Evolutionary conservation across 2,888 invertebrate genomes (phyloP).

Genomic region (Tuta absoluta): DNA sequence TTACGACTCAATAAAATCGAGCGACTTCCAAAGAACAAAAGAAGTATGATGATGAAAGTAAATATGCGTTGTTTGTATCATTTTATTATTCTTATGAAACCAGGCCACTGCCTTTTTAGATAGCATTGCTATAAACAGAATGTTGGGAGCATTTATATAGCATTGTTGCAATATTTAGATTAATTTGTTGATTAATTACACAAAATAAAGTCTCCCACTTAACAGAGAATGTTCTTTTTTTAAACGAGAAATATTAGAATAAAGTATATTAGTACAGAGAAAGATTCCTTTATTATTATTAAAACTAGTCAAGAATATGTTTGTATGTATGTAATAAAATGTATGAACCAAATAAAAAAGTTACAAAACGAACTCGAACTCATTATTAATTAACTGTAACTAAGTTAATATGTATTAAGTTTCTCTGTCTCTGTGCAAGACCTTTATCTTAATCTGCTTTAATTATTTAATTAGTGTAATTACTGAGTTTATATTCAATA

Average conservation of each 20-base stretch:
- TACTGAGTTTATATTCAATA: background rate
- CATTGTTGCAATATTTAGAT: background rate
- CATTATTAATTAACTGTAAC: background rate
- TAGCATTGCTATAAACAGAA: slow-evolving; percentile 1
- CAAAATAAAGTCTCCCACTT: background rate
- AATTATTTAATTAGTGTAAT: background rate
- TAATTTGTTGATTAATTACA: background rate
- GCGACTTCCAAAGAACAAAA: background rate
- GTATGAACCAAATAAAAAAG: no score
- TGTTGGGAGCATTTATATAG: background rate
- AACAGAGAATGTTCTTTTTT: background rate
- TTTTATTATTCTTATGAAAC: background rate
- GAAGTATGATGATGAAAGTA: no score
- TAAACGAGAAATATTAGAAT: no score
- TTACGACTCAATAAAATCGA: background rate
- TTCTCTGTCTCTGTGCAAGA: background rate
- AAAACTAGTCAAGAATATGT: no score
- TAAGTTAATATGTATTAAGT: background rate
- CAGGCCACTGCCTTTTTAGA: slow-evolving; percentile 1
- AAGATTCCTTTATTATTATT: no score
- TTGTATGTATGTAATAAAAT: no score
- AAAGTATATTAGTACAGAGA: no score
- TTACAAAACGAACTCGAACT: no score
- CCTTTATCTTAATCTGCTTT: background rate
- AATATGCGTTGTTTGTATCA: background rate